phyloP scores from a whole-genome alignment of 2,113 vertebrate species.

The Rhea pennata region DNA sequence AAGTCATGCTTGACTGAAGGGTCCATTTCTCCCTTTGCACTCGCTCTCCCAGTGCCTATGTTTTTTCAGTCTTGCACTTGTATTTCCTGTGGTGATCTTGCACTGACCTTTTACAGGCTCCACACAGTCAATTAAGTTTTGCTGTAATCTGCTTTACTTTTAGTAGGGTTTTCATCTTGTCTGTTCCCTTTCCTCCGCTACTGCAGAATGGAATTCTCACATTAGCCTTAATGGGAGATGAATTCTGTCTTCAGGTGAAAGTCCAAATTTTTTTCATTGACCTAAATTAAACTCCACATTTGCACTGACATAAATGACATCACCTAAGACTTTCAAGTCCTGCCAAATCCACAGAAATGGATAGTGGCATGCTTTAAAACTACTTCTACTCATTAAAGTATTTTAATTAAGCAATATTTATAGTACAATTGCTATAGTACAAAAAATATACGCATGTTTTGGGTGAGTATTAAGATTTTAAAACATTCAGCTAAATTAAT shows the following conservation, averaged over 20 bases:
- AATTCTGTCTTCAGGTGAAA: not conserved
- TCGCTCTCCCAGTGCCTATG: rapidly evolving
- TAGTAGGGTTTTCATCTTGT: not conserved
- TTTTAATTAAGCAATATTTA: slow-evolving; percentile 50
- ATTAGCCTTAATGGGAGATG: not conserved
- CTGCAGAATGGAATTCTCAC: not conserved
- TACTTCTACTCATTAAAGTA: not conserved
- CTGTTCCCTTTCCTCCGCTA: not conserved
- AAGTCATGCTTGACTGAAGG: not conserved
- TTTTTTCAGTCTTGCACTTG: not conserved
- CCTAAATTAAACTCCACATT: slow-evolving; percentile 35
- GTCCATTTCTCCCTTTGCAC: not conserved
- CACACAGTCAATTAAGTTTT: not conserved
- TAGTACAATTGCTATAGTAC: not conserved
- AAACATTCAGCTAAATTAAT: not conserved
- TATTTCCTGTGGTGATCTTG: not conserved
- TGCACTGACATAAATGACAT: not conserved
- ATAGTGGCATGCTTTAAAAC: not conserved
- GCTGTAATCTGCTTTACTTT: not conserved
- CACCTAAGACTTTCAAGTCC: slow-evolving; percentile 22
- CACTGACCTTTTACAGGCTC: slow-evolving; percentile 7
- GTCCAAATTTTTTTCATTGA: not conserved
- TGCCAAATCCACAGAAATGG: slow-evolving; percentile 12
- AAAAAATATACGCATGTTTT: not conserved
- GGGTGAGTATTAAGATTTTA: not conserved